Conservation (phyloP, 37 sponge, comb jelly and placozoan genomes). For the Bolinopsis microptera region DNA sequence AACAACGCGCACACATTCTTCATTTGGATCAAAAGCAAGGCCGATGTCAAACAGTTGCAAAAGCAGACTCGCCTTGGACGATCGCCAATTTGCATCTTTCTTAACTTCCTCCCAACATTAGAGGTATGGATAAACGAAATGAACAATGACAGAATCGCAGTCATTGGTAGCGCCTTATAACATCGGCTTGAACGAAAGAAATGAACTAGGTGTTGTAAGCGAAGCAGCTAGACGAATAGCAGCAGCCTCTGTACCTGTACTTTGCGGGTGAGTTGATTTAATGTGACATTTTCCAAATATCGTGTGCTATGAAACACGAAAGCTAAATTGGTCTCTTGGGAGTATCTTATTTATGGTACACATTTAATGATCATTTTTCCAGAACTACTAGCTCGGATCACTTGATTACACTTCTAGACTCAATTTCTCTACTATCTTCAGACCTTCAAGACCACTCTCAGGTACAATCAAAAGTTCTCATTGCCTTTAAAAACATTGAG, state of each 20-base stretch:
- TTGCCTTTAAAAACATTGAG: not conserved
- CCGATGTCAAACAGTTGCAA: too few relatives aligned
- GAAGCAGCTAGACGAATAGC: conserved; percentile 49
- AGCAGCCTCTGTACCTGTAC: conserved; percentile 34
- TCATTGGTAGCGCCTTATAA: not conserved
- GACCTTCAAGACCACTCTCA: conserved; percentile 53
- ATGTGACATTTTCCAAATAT: not conserved
- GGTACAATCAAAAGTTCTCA: not conserved
- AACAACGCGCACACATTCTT: not conserved
- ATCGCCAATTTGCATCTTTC: too few relatives aligned
- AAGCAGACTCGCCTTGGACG: too few relatives aligned
- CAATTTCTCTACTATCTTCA: not conserved
- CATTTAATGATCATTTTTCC: not conserved
- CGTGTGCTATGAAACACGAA: not conserved
- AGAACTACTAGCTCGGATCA: conserved; percentile 8
- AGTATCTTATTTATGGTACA: not conserved
- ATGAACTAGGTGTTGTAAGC: conserved; percentile 36
- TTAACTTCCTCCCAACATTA: too few relatives aligned
- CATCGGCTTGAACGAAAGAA: not conserved
- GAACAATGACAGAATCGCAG: conserved; percentile 59
- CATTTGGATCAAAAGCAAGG: too few relatives aligned
- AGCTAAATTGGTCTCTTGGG: not conserved
- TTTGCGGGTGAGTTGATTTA: conserved; percentile 32
- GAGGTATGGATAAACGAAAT: not conserved
- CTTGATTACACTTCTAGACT: conserved; percentile 5